Percentiles rank a stretch among this genome's conserved stretches.
Evolutionary conservation across 2,888 invertebrate species (phyloP).

Genomic region (Epinotia demarniana): DNA sequence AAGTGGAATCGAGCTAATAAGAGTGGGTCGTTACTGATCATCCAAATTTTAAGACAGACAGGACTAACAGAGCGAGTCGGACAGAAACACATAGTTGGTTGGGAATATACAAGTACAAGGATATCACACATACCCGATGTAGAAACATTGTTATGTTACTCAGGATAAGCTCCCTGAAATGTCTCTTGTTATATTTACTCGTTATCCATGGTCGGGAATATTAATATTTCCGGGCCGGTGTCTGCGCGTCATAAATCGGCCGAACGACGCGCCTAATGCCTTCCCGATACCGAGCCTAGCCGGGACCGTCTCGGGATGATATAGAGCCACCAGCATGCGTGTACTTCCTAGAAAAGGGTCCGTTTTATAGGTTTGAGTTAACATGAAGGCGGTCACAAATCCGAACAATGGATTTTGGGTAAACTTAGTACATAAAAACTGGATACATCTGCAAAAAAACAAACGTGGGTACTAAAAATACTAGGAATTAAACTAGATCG

Average conservation of each 20-base stretch:
- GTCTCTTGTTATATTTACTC: not conserved
- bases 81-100: not conserved
- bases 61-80: not conserved
- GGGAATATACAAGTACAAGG: not conserved
- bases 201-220: slow-evolving; percentile 3
- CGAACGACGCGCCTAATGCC: slow-evolving; percentile 31
- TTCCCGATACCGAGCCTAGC: slow-evolving; percentile 19
- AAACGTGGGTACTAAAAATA: not conserved
- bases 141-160: not conserved
- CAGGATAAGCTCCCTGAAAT: not conserved
- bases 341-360: slow-evolving; percentile 1
- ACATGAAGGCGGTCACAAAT: not conserved
- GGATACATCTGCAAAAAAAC: not conserved
- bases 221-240: slow-evolving; percentile 25
- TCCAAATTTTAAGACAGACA: no score
- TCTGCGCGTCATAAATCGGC: slow-evolving; percentile 38
- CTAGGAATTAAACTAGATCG: not conserved
- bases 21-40: no score
- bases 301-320: slow-evolving; percentile 14
- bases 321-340: slow-evolving; percentile 7
- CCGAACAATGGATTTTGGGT: not conserved
- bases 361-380: slow-evolving; percentile 6
- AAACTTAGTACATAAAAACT: not conserved
- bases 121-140: not conserved
- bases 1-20: no score